These are phyloP conservation scores for Villa cingulata DNA, from an alignment of 2,888 invertebrate genomes.

Conservation along the genomic window DNA sequence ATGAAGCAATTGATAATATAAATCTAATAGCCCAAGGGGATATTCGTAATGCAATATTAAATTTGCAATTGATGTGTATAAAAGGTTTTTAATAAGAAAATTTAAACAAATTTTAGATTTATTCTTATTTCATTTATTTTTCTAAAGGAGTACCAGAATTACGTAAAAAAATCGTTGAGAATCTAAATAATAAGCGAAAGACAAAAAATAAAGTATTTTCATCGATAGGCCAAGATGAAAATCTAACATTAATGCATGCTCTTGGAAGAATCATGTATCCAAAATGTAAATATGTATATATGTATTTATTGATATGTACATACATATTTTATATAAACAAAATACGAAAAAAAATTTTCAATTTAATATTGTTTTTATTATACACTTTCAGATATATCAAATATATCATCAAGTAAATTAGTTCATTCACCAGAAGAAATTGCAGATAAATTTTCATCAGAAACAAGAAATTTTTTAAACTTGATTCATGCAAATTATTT, in stretches of 20 bases:
- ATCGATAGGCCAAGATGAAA: constrained; percentile 52
- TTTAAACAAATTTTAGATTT: no score
- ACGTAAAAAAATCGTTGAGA: constrained; percentile 19
- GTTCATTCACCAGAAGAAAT: constrained; percentile 49
- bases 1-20: constrained; percentile 51
- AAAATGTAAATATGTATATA: constrained; percentile 42
- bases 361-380: no score
- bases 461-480: constrained; percentile 50
- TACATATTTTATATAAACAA: background rate
- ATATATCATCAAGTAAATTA: background rate
- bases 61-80: constrained; percentile 66
- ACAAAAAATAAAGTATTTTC: constrained; percentile 34
- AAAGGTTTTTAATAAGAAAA: constrained; percentile 40
- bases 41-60: constrained; percentile 67
- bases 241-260: constrained; percentile 58
- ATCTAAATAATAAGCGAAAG: constrained; percentile 9
- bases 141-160: constrained; percentile 10
- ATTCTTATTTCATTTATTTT: background rate
- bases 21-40: constrained; percentile 62
- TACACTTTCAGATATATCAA: background rate
- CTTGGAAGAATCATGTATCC: constrained; percentile 65
- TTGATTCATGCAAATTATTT: constrained; percentile 65
- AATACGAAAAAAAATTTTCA: background rate
- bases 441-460: constrained; percentile 51
- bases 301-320: background rate